Evolutionary conservation across 2,888 invertebrate genomes (phyloP), one percentile per base, ranked within the genome.

Genomic region (Acanthosepion pharaonis): DNA sequence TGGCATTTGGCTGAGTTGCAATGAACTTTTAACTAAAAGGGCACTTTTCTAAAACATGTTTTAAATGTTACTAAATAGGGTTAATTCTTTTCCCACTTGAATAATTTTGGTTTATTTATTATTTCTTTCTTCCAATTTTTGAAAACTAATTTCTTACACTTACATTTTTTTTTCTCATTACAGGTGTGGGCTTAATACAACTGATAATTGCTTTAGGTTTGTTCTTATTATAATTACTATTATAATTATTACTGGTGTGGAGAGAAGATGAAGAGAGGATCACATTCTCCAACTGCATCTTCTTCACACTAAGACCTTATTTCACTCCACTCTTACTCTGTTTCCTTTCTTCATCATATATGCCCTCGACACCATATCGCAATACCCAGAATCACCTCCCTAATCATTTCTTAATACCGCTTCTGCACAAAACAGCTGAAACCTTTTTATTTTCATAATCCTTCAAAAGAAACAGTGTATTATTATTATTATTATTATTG

Each of bases 241-340:
- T 33, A 78, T 78, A 33, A 78, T 78, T 78, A n/a, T 78, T 78
- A 78, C n/a, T n/a, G n/a, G 78, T 78, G 78, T 78, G 78, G 78
- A 78, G 78, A 78, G 78, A 78, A 78, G 78, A 78, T 33, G 78
- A n/a, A n/a, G n/a, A 78, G 78, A n/a, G 78, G n/a, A 78, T n/a
- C 78, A 15, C 78, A n/a, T 78, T 9, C 78, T n/a, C 78, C n/a
- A 28, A 11, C n/a, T 18, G 9, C 11, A 5, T 78, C 33, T 15
- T 78, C n/a, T 23, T n/a, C n/a, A 15, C 11, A 3, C 78, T 15
- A n/a, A 33, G 2, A 5, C 78, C 78, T 33, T 33, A n/a, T 78
- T 78, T 78, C 78, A 78, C 78, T n/a, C 78, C 78, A 78, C 78
- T 15, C n/a, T n/a, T n/a, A 78, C n/a, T 18, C 15, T n/a, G 11